Base-by-base conservation (phyloP, 2,113 vertebrate species). In the Bos indicus region DNA sequence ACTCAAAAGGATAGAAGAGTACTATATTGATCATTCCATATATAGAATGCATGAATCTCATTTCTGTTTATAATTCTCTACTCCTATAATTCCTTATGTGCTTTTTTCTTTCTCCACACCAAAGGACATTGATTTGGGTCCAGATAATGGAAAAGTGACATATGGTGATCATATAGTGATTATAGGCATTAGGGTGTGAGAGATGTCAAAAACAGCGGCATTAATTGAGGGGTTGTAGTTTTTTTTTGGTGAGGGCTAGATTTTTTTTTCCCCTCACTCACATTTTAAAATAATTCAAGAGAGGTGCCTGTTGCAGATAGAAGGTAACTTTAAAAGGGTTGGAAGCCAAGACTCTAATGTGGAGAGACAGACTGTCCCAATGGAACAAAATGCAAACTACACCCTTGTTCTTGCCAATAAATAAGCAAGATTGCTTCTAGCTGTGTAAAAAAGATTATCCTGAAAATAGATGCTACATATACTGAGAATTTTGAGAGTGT, bases 41-140 rank as follows among this genome's bases (percentile, higher is more conserved):
- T 57, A 13, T 59, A 86, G 60, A 51, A 30, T 82, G 19, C 40
- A n/a, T 81, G 23, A 77, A 26, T 95, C 17, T 87, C 88, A 88
- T 78, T 80, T 97, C 85, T 96, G 52, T n/a, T 36, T 98, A 95
- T 97, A 97, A 97, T 98, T 95, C 96, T 98, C 97, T 98, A 98
- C 98, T 98, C 98, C 95, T 98, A 81, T 98, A 98, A 98, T 95
- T 97, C 95, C 98, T 97, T 98, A 84, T 97, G 57, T 77, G 95
- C 3, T 81, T 81, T 97, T 98, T 98, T 98, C 92, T 98, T 94
- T 98, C 19, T 98, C 97, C 97, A 97, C 97, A 97, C 95, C 84
- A 97, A 93, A 93, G 93, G 97, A 96, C 94, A 98, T 97, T 94
- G n/a, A 94, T 98, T 98, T 98, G 97, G 57, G 98, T 98, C 78